phyloP scores from a whole-genome alignment of 2,113 vertebrate species.

The Pelvicachromis taeniatus region DNA sequence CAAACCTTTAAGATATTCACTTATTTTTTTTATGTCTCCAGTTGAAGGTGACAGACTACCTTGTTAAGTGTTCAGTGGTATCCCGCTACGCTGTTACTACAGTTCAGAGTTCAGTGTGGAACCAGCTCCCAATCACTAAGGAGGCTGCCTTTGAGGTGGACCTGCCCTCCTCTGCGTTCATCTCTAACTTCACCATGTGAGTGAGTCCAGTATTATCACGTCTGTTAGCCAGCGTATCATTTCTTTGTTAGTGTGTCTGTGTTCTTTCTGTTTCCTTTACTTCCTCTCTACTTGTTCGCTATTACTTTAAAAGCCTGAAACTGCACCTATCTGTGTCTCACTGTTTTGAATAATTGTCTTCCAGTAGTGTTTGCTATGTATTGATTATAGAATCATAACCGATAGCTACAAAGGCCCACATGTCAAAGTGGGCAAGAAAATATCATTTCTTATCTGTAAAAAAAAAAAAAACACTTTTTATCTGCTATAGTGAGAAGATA shows the following conservation, averaged over 20 bases:
- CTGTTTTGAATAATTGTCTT: background rate
- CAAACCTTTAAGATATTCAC: background rate
- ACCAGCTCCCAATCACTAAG: slow-evolving; percentile 74
- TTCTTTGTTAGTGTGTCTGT: background rate
- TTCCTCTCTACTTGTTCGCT: background rate
- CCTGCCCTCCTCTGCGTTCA: slow-evolving; percentile 79
- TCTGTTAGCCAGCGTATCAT: background rate
- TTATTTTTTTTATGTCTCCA: slow-evolving; percentile 22
- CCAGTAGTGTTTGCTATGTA: background rate
- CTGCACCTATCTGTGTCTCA: accelerated
- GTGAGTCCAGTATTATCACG: background rate
- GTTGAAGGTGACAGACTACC: slow-evolving; percentile 80
- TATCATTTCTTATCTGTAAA: no score
- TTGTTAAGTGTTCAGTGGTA: slow-evolving; percentile 72
- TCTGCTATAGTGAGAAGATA: background rate
- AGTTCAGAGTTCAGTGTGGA: slow-evolving; percentile 75
- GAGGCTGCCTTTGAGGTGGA: slow-evolving; percentile 82
- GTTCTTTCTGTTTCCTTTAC: background rate
- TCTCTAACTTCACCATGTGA: slow-evolving; percentile 87
- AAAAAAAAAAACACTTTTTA: background rate
- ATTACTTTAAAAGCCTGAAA: background rate
- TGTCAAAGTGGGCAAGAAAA: background rate
- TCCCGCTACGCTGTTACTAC: slow-evolving; percentile 78
- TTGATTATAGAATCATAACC: background rate
- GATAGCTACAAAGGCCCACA: background rate